Evolutionary conservation across 2,113 vertebrate species (phyloP).

Genomic region (Rafetus swinhoei): DNA sequence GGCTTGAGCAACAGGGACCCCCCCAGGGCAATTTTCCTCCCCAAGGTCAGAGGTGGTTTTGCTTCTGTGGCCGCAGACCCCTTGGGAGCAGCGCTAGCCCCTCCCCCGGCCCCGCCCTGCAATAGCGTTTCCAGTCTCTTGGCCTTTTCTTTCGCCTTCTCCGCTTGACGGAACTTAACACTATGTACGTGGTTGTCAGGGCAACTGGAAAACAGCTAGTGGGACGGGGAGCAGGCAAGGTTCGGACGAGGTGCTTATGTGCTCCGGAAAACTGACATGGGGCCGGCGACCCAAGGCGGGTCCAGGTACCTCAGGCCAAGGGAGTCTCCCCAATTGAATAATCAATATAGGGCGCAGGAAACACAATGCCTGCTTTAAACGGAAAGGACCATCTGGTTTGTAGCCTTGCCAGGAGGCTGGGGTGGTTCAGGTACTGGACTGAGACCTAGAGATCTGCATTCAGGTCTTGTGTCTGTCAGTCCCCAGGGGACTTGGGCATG

Average conservation of each 20-base stretch:
- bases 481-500: no score
- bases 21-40: not conserved
- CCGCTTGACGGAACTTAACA: not conserved
- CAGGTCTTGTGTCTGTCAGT: no score
- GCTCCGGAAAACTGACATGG: not conserved
- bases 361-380: no score
- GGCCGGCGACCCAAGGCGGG: no score
- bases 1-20: not conserved
- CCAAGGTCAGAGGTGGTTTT: not conserved
- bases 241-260: not conserved
- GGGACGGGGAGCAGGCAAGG: not conserved
- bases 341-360: no score
- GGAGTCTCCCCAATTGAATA: no score
- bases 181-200: not conserved
- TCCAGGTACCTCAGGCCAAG: no score
- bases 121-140: not conserved
- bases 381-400: no score
- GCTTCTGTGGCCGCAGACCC: not conserved
- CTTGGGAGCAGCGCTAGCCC: not conserved
- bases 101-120: not conserved
- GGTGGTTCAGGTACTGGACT: no score
- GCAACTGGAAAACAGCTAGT: not conserved
- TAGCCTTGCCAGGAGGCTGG: no score
- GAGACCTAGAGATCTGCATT: no score
- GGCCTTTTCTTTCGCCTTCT: not conserved